Percentiles rank a stretch among this genome's conserved stretches.
phyloP scores from a whole-genome alignment of 2,113 vertebrate genomes.

The Otolemur garnettii region DNA sequence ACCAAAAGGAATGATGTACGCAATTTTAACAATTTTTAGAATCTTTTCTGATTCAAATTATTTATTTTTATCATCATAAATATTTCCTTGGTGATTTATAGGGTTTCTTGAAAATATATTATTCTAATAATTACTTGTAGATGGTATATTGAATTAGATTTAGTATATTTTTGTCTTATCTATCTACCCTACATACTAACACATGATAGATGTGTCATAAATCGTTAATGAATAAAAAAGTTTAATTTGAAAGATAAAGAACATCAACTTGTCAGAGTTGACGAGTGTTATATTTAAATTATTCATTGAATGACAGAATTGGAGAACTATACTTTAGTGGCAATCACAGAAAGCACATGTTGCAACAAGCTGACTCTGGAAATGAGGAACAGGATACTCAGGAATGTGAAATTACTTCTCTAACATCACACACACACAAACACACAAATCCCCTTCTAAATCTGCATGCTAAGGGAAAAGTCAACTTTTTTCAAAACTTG shows the following conservation, averaged over 20 bases:
- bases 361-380: background rate
- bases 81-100: background rate
- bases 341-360: background rate
- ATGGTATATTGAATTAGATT: background rate
- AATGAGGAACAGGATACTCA: background rate
- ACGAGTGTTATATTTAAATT: background rate
- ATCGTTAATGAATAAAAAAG: background rate
- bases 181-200: background rate
- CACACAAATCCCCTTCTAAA: background rate
- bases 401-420: background rate
- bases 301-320: background rate
- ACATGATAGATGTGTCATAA: background rate
- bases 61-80: background rate
- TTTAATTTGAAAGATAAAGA: background rate
- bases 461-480: background rate
- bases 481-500: background rate
- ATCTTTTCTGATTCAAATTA: background rate
- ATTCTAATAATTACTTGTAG: background rate
- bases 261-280: background rate
- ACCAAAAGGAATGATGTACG: too few species aligned
- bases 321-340: background rate
- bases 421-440: background rate
- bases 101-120: background rate
- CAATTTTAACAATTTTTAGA: background rate
- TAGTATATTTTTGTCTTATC: background rate